These are phyloP conservation scores for Narcine bancroftii DNA, from an alignment of 2,113 vertebrate species.

Conservation along the genomic window DNA sequence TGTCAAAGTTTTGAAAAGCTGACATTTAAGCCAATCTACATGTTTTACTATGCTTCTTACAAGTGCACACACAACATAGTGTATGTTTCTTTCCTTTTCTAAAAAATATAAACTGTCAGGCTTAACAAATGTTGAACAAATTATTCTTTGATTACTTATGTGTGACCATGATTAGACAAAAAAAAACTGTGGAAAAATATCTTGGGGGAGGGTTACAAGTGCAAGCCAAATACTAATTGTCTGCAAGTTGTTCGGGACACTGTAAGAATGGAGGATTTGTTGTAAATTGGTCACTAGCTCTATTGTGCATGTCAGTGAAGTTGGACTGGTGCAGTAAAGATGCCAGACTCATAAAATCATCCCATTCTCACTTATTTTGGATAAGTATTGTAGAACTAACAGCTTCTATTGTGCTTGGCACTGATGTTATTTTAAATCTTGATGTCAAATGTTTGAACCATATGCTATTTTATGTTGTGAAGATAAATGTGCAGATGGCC, in stretches of 20 bases:
- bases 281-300: slow-evolving; percentile 59
- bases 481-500: slow-evolving; percentile 9
- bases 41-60: slow-evolving; percentile 44
- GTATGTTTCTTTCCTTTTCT: slow-evolving; percentile 39
- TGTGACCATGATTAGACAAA: slow-evolving; percentile 43
- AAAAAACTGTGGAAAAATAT: slow-evolving; percentile 39
- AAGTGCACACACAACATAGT: slow-evolving; percentile 40
- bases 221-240: slow-evolving; percentile 64
- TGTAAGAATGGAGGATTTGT: slow-evolving; percentile 58
- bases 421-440: slow-evolving; percentile 40
- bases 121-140: slow-evolving; percentile 41
- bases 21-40: slow-evolving; percentile 51
- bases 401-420: slow-evolving; percentile 38
- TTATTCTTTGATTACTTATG: slow-evolving; percentile 46
- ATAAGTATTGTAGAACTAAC: background rate
- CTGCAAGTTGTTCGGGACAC: slow-evolving; percentile 56
- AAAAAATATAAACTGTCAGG: slow-evolving; percentile 39
- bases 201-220: slow-evolving; percentile 56
- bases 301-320: slow-evolving; percentile 48
- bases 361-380: slow-evolving; percentile 43
- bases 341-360: slow-evolving; percentile 49
- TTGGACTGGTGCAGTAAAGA: slow-evolving; percentile 52
- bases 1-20: slow-evolving; percentile 53
- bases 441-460: slow-evolving; percentile 37
- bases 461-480: slow-evolving; percentile 42